Percentiles rank a stretch among this genome's conserved stretches.
Evolutionary conservation across 1,140 invertebrate species (phyloP).

Genomic region (Zaprionus taronus): DNA sequence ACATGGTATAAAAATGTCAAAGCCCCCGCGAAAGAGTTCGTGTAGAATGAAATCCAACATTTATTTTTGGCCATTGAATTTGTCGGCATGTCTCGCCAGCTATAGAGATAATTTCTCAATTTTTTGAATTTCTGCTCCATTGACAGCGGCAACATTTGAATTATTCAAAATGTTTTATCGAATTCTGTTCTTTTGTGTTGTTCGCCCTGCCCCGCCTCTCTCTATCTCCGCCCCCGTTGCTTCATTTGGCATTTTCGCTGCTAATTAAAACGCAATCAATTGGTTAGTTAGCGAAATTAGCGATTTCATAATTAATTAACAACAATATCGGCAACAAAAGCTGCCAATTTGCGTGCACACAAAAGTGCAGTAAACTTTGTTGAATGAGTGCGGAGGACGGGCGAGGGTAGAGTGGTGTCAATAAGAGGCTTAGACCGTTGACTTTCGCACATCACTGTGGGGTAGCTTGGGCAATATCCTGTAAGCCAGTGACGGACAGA

Average conservation of each 20-base stretch:
- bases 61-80: conserved; percentile 64
- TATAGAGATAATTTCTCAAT: conserved; percentile 37
- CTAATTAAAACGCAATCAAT: conserved; percentile 13
- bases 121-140: conserved; percentile 12
- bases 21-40: conserved; percentile 33
- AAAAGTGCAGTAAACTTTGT: conserved; percentile 3
- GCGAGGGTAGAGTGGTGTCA: neutral
- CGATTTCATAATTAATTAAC: conserved; percentile 4
- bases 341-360: neutral
- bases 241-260: conserved; percentile 2
- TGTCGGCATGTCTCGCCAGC: conserved; percentile 33
- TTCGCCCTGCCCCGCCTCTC: neutral
- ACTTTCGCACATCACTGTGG: neutral
- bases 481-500: neutral
- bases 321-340: neutral
- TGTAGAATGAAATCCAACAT: conserved; percentile 31
- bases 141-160: conserved; percentile 22
- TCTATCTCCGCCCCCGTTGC: neutral
- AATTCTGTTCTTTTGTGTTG: conserved; percentile 20
- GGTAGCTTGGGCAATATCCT: neutral
- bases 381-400: no score
- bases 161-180: conserved; percentile 30
- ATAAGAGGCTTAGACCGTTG: neutral
- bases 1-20: conserved; percentile 75
- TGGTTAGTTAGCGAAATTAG: conserved; percentile 10